Conservation (phyloP, 2,113 vertebrate species). For the Todiramphus saurophagus region DNA sequence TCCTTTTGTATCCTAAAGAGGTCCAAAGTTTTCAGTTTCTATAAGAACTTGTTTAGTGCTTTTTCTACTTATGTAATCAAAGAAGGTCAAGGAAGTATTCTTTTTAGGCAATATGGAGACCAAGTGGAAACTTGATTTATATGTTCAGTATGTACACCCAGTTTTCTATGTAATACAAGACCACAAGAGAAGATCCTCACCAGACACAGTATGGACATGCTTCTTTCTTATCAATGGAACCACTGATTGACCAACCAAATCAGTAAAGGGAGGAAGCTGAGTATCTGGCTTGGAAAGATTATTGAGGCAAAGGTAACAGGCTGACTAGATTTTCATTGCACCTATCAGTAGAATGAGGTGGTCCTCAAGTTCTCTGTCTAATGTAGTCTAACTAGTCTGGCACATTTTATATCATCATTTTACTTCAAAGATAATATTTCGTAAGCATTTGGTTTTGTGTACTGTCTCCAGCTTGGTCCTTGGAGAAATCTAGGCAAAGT, state of each 20-base stretch:
- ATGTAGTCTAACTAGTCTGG: neutral
- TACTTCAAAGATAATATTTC: neutral
- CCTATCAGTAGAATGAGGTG: neutral
- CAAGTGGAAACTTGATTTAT: neutral
- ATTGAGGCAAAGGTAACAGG: neutral
- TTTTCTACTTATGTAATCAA: neutral
- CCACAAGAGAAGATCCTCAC: neutral
- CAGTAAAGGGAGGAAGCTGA: neutral
- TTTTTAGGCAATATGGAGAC: neutral
- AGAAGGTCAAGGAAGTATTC: neutral
- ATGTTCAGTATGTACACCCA: neutral
- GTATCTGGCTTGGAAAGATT: neutral
- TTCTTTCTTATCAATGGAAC: neutral
- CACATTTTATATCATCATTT: neutral
- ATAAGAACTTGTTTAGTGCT: neutral
- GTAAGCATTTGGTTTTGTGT: neutral
- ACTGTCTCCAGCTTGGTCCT: neutral
- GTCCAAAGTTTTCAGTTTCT: neutral
- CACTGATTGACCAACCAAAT: neutral
- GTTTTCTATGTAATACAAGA: neutral
- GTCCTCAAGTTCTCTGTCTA: neutral
- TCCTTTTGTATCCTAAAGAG: neutral
- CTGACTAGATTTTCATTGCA: neutral
- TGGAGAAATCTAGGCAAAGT: neutral
- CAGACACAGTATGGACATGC: neutral